Evolutionary conservation across 2,797 vertebrate genomes (phyloP).

Genomic region (Sebastes diploproa): DNA sequence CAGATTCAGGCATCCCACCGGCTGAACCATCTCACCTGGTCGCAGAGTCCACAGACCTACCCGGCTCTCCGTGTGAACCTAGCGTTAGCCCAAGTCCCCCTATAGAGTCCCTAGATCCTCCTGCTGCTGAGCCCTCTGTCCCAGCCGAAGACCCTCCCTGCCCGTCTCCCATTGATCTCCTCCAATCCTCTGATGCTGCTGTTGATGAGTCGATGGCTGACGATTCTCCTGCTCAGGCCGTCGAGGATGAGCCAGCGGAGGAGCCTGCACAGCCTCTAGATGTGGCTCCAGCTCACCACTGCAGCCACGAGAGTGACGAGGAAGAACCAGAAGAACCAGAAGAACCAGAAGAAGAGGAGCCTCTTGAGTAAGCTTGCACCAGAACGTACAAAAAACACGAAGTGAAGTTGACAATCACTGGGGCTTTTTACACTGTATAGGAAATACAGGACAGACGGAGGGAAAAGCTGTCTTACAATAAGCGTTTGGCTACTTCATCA

Average conservation of each 20-base stretch:
- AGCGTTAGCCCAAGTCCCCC: constrained; percentile 27
- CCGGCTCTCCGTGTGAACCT: constrained; percentile 20
- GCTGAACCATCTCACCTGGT: constrained; percentile 31
- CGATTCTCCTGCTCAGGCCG: not conserved
- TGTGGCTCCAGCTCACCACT: constrained; percentile 18
- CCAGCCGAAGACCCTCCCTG: constrained; percentile 3
- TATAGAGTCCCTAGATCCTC: constrained; percentile 13
- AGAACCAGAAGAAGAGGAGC: constrained; percentile 21
- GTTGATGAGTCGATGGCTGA: not conserved
- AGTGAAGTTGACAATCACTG: constrained; percentile 57
- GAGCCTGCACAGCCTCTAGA: constrained; percentile 30
- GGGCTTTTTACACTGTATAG: constrained; percentile 3
- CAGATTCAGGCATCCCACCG: constrained; percentile 30
- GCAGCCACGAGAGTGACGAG: constrained; percentile 26
- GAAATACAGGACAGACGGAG: not conserved
- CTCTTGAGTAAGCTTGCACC: constrained; percentile 47
- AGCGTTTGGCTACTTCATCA: not conserved
- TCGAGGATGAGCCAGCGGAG: constrained; percentile 13
- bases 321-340: constrained; percentile 39
- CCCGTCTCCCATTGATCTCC: constrained; percentile 26
- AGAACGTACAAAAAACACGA: constrained; percentile 2
- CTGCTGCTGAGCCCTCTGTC: constrained; percentile 8
- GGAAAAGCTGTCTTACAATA: not conserved
- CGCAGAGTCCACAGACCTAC: constrained; percentile 37
- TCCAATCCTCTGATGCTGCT: constrained; percentile 6